A percentile compares a stretch with the other conserved stretches of the same genome.
Evolutionary conservation across 2,113 vertebrate species (phyloP).

Genomic region (Puffinus mauretanicus): DNA sequence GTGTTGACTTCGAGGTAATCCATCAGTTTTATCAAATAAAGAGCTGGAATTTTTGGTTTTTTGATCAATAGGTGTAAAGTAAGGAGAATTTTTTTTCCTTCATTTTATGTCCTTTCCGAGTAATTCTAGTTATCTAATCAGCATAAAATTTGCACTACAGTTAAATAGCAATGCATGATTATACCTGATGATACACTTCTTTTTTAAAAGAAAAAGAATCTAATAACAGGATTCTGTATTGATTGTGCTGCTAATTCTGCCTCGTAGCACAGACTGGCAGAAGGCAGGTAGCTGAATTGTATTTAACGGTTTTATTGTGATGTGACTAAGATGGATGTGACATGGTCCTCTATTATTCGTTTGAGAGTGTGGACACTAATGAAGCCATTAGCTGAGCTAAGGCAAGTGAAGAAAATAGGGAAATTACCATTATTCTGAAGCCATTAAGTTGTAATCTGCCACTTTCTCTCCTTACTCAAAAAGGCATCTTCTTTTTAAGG

Average conservation of each 20-base stretch:
- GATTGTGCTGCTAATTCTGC: constrained; percentile 69
- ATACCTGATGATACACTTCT: constrained; percentile 57
- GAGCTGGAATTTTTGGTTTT: not conserved
- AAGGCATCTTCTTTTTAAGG: constrained; percentile 77
- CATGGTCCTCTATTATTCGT: constrained; percentile 78
- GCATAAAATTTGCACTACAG: not conserved
- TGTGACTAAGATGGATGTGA: constrained; percentile 85
- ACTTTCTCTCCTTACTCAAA: constrained; percentile 80
- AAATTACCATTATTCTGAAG: constrained; percentile 86
- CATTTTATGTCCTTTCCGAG: constrained; percentile 26
- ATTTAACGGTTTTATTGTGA: constrained; percentile 85
- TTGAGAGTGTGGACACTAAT: constrained; percentile 82
- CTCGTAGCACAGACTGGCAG: constrained; percentile 61
- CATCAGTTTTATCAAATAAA: constrained; percentile 50
- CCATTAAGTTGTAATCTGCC: constrained; percentile 87
- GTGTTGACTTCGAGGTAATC: constrained; percentile 61
- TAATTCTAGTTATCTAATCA: constrained; percentile 52
- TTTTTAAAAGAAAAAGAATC: constrained; percentile 42
- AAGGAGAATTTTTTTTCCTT: not conserved
- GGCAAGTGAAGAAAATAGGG: constrained; percentile 83
- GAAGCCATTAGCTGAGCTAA: constrained; percentile 88
- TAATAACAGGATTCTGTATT: constrained; percentile 62
- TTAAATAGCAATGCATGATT: constrained; percentile 53
- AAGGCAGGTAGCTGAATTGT: constrained; percentile 75
- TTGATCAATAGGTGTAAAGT: constrained; percentile 26